A percentile compares a stretch with the other conserved stretches of the same genome.
These are phyloP conservation scores for Drepana arcuata DNA, from an alignment of 1,140 invertebrate genomes.

Conservation along the genomic window DNA sequence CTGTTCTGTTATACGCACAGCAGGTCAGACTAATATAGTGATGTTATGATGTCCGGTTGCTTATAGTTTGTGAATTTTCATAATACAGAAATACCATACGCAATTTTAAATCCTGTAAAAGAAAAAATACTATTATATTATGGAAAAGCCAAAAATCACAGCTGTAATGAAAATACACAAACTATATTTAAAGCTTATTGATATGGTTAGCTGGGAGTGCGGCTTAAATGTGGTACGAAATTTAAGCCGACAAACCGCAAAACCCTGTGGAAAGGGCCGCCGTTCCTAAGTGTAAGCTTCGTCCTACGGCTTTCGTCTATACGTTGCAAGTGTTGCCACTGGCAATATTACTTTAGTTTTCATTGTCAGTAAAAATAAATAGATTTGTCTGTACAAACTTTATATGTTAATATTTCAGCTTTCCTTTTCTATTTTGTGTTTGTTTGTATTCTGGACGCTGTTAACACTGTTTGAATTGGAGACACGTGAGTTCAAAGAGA, in stretches of 20 bases:
- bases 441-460: too few species aligned
- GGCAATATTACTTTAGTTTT: slow-evolving; percentile 7
- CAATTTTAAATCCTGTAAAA: too few species aligned
- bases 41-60: slow-evolving; percentile 37
- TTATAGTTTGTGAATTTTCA: slow-evolving; percentile 29
- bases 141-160: too few species aligned
- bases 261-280: slow-evolving; percentile 37
- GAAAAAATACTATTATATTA: too few species aligned
- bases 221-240: slow-evolving; percentile 49
- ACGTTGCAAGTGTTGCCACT: slow-evolving; percentile 13
- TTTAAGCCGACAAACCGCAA: slow-evolving; percentile 35
- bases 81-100: too few species aligned
- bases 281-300: slow-evolving; percentile 25
- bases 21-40: slow-evolving; percentile 54
- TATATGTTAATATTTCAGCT: too few species aligned
- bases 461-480: too few species aligned
- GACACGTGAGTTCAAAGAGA: too few species aligned
- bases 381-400: too few species aligned
- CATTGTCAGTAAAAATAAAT: too few species aligned
- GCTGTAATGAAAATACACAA: slow-evolving; percentile 22
- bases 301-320: slow-evolving; percentile 12
- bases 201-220: slow-evolving; percentile 26
- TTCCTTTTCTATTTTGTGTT: too few species aligned
- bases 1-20: slow-evolving; percentile 40
- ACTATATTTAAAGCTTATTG: slow-evolving; percentile 36